Percentiles rank a stretch among this genome's conserved stretches.
phyloP scores from a whole-genome alignment of 2,113 vertebrate genomes.

The Dicentrarchus labrax region DNA sequence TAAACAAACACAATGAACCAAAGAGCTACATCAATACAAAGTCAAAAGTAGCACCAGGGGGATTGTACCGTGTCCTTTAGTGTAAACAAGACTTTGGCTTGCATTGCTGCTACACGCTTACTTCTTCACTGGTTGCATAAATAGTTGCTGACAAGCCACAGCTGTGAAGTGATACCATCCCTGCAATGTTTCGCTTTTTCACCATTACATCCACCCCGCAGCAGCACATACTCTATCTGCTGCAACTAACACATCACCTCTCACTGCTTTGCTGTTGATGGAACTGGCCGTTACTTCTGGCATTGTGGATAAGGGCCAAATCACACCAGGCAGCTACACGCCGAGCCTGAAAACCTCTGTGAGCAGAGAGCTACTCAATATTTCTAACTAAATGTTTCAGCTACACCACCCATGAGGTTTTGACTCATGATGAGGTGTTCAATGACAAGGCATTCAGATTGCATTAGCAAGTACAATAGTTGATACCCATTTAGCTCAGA shows the following conservation, averaged over 20 bases:
- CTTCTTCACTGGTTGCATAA: conserved; percentile 57
- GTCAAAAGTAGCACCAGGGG: neutral
- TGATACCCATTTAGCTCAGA: conserved; percentile 1
- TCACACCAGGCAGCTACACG: neutral
- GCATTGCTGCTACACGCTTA: conserved; percentile 27
- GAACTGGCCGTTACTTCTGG: neutral
- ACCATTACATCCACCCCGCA: conserved; percentile 15
- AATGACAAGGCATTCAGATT: conserved; percentile 18
- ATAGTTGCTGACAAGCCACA: conserved; percentile 58
- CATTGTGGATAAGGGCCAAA: neutral
- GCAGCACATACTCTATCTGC: neutral
- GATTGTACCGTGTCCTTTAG: neutral
- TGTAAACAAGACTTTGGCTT: conserved; percentile 19
- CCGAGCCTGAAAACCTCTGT: neutral
- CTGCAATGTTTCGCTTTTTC: conserved; percentile 31
- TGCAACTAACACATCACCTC: conserved; percentile 15
- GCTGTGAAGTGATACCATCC: conserved; percentile 58
- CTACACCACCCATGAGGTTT: neutral
- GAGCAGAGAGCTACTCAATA: neutral
- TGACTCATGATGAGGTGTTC: conserved; percentile 22
- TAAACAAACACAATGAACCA: conserved; percentile 11
- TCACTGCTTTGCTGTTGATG: conserved; percentile 11
- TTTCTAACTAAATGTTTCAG: conserved; percentile 17
- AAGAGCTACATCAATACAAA: neutral
- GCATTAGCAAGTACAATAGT: conserved; percentile 1